These are phyloP conservation scores for Lasioglossum lativentre DNA, from an alignment of 2,888 invertebrate genomes.

Conservation along the genomic window DNA sequence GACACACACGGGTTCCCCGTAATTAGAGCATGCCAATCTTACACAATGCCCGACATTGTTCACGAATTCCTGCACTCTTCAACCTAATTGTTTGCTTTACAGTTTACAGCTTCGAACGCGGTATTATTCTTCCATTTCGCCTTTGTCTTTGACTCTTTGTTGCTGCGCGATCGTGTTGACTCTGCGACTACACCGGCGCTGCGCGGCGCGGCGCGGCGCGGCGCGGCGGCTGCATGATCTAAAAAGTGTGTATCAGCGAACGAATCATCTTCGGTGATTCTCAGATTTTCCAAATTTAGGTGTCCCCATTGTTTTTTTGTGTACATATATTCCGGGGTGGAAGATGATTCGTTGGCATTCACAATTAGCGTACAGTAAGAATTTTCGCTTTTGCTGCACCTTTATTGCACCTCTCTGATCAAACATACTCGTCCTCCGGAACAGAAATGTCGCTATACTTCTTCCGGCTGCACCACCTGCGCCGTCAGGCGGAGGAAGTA, in stretches of 20 bases:
- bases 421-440: slow-evolving; percentile 55
- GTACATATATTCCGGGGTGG: too few relatives aligned
- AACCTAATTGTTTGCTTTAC: background rate
- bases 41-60: slow-evolving; percentile 26
- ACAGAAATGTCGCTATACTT: slow-evolving; percentile 97
- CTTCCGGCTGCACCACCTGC: slow-evolving; percentile 96
- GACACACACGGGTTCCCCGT: background rate
- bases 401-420: slow-evolving; percentile 50
- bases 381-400: background rate
- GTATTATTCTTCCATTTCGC: background rate
- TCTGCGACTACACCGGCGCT: slow-evolving; percentile 7
- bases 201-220: too few relatives aligned
- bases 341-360: slow-evolving; percentile 24
- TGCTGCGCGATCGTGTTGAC: background rate
- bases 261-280: background rate
- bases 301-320: background rate
- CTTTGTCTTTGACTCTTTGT: background rate
- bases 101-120: background rate
- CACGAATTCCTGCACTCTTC: background rate
- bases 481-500: slow-evolving; percentile 92
- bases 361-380: background rate
- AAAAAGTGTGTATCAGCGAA: background rate
- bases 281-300: too few relatives aligned
- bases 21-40: slow-evolving; percentile 48
- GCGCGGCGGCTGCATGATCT: background rate